These are phyloP conservation scores for Hyaena hyaena DNA, from an alignment of 2,113 vertebrate genomes.

Conservation along the genomic window DNA sequence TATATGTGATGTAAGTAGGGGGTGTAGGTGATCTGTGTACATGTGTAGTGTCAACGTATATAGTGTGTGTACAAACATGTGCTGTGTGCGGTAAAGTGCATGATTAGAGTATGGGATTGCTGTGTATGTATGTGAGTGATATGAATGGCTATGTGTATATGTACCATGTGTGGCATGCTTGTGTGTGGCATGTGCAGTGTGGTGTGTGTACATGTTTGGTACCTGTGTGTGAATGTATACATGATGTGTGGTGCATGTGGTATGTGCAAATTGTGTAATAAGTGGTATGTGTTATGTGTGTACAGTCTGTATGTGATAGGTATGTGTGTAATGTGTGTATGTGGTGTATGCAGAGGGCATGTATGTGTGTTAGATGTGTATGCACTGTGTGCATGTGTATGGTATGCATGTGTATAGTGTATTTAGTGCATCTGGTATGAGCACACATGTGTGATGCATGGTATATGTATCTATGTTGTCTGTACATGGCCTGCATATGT, in stretches of 20 bases:
- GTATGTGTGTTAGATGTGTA: neutral
- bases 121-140: neutral
- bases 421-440: neutral
- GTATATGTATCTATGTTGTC: neutral
- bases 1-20: neutral
- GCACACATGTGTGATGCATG: neutral
- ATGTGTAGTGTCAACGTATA: neutral
- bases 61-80: neutral
- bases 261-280: neutral
- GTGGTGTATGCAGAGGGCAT: neutral
- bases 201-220: no score
- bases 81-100: neutral
- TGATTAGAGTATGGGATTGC: neutral
- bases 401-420: no score
- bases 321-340: neutral
- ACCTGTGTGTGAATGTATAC: neutral
- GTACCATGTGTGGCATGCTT: neutral
- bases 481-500: neutral
- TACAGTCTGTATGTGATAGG: neutral
- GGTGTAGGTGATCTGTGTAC: neutral
- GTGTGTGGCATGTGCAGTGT: neutral
- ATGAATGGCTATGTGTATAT: no score
- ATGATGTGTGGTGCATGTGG: no score
- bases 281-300: neutral
- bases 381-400: no score